Percentiles rank a stretch among this genome's conserved stretches.
Evolutionary conservation across 92 coral and sea anemone genomes (phyloP).

Genomic region (Phenganax marumi): DNA sequence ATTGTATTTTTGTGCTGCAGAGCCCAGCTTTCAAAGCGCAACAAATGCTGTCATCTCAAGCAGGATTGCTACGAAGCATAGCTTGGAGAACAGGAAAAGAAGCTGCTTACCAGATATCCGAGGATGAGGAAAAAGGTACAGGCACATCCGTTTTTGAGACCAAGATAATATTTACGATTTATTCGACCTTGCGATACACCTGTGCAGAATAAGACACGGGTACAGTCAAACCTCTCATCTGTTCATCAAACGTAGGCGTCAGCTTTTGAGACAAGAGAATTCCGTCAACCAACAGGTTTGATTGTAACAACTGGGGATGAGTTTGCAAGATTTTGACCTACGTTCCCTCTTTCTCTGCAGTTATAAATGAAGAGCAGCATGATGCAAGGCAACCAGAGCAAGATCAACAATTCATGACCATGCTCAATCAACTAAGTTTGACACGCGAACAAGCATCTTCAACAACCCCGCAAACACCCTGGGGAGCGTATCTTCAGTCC

Average conservation of each 20-base stretch:
- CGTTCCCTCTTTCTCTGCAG: no score
- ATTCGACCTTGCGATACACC: background rate
- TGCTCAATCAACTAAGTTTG: conserved; percentile 77
- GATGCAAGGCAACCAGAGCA: conserved; percentile 59
- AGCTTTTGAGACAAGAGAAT: no score
- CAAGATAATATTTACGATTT: no score
- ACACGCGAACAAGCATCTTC: conserved; percentile 47
- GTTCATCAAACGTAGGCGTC: no score
- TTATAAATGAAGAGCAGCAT: background rate
- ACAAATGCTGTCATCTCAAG: conserved; percentile 37
- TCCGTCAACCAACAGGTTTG: no score
- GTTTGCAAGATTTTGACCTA: no score
- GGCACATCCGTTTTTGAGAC: background rate
- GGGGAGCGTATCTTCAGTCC: conserved; percentile 91
- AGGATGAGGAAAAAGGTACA: conserved; percentile 71
- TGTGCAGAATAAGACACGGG: background rate
- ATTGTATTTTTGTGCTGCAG: background rate
- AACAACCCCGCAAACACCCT: conserved; percentile 74
- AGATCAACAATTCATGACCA: conserved; percentile 72
- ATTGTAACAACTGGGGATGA: no score
- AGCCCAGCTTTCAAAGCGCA: conserved; percentile 43
- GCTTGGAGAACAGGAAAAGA: background rate
- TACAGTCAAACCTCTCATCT: background rate
- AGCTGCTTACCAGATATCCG: conserved; percentile 64
- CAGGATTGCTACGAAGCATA: background rate